These are phyloP conservation scores for Drosophila orena DNA, from an alignment of 1,140 invertebrate genomes.

Conservation along the genomic window DNA sequence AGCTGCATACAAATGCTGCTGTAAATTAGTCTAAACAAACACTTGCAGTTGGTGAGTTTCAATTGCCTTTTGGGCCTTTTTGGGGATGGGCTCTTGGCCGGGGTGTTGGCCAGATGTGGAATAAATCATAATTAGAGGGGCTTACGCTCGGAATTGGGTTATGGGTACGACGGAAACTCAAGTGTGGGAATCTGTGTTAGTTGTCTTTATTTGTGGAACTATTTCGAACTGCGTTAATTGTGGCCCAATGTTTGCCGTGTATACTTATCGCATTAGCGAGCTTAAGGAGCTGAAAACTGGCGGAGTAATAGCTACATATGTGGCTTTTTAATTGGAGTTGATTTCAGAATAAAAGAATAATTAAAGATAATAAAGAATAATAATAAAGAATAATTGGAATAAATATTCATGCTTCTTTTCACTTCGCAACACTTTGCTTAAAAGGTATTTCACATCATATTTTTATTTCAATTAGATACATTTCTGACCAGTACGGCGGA, in stretches of 20 bases:
- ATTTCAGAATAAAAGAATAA: too few relatives aligned
- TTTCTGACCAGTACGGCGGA: too few relatives aligned
- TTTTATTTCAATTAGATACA: too few relatives aligned
- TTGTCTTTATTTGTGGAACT: constrained; percentile 15
- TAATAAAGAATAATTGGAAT: too few relatives aligned
- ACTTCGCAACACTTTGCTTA: too few relatives aligned
- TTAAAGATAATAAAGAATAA: too few relatives aligned
- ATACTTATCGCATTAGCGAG: constrained; percentile 14
- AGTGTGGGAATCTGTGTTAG: constrained; percentile 22
- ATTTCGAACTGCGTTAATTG: constrained; percentile 23
- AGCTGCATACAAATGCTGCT: constrained; percentile 60
- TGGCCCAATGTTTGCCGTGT: constrained; percentile 7
- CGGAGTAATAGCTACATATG: not conserved
- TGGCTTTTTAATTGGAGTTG: too few relatives aligned
- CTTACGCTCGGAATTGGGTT: constrained; percentile 34
- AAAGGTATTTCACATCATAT: too few relatives aligned
- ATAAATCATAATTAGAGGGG: constrained; percentile 46
- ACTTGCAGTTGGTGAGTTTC: constrained; percentile 28
- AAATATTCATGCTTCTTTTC: too few relatives aligned
- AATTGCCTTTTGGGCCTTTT: constrained; percentile 29
- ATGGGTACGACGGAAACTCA: constrained; percentile 5
- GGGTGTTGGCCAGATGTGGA: constrained; percentile 20
- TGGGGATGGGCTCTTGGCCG: not conserved
- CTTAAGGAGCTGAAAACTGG: not conserved
- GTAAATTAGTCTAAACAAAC: constrained; percentile 42